A percentile compares a stretch with the other conserved stretches of the same genome.
phyloP scores from a whole-genome alignment of 2,113 vertebrate species.

The Anhinga anhinga region DNA sequence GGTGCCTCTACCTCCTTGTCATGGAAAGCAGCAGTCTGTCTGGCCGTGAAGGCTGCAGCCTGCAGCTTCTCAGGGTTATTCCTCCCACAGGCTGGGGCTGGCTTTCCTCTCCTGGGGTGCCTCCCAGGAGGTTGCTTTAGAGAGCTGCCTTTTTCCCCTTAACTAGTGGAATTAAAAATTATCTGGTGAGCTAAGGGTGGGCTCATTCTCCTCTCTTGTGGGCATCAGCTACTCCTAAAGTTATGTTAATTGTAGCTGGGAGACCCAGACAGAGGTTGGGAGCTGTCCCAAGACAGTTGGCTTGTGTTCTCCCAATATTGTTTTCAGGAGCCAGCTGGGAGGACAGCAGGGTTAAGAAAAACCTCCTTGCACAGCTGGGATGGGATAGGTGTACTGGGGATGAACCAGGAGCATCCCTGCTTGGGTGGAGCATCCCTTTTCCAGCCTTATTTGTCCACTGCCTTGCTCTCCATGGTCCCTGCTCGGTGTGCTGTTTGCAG shows the following conservation, averaged over 20 bases:
- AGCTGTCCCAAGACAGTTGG: background rate
- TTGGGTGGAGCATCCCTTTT: background rate
- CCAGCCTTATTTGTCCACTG: background rate
- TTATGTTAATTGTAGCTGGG: slow-evolving; percentile 10
- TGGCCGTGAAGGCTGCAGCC: background rate
- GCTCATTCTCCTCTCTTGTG: background rate
- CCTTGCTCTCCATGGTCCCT: background rate
- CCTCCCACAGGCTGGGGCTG: background rate
- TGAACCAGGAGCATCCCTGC: background rate
- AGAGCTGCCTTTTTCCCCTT: background rate
- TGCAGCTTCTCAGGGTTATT: background rate
- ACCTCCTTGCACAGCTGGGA: background rate
- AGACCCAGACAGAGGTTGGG: background rate
- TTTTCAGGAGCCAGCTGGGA: background rate
- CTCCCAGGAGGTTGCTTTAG: background rate
- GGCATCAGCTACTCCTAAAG: slow-evolving; percentile 1
- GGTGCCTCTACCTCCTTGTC: background rate
- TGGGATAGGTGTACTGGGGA: background rate
- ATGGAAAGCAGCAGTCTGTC: background rate
- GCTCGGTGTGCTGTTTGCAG: background rate
- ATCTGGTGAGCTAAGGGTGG: background rate
- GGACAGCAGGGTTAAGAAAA: background rate
- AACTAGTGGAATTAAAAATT: background rate
- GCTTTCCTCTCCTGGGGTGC: background rate
- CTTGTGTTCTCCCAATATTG: background rate